Evolutionary conservation across 2,797 vertebrate genomes (phyloP).

Genomic region (Tamandua tetradactyla): DNA sequence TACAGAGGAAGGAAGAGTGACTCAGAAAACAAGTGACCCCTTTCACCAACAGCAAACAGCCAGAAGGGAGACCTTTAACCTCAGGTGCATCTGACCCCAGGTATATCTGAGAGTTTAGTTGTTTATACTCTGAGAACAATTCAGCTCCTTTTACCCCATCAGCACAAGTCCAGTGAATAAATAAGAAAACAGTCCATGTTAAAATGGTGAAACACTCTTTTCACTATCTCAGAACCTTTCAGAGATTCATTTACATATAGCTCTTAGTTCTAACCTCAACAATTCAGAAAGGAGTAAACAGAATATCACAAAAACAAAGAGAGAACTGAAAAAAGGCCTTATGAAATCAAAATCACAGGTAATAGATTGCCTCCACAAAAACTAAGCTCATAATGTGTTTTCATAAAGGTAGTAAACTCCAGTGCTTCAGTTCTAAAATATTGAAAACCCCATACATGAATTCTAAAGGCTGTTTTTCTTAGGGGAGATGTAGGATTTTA

Average conservation of each 20-base stretch:
- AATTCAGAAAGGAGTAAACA: not conserved
- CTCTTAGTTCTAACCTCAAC: not conserved
- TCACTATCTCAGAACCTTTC: not conserved
- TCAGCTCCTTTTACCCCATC: not conserved
- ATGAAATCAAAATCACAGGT: not conserved
- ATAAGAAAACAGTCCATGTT: not conserved
- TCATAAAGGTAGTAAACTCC: not conserved
- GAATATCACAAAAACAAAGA: not conserved
- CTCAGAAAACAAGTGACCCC: not conserved
- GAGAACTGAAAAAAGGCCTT: not conserved
- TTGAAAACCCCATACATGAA: not conserved
- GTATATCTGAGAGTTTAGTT: not conserved
- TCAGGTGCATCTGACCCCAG: not conserved
- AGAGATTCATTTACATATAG: not conserved
- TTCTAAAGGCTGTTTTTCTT: not conserved
- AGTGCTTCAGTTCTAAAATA: not conserved
- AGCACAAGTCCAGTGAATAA: not conserved
- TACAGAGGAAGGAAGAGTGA: not conserved
- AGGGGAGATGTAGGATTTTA: not conserved
- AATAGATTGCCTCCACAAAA: not conserved
- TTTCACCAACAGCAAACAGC: not conserved
- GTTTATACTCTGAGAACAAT: not conserved
- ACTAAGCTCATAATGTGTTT: not conserved
- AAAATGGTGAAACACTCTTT: not conserved
- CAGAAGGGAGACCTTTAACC: not conserved